Evolutionary conservation across 2,888 invertebrate species (phyloP), one percentile per base, ranked within the genome.

Genomic region (Dione juno): DNA sequence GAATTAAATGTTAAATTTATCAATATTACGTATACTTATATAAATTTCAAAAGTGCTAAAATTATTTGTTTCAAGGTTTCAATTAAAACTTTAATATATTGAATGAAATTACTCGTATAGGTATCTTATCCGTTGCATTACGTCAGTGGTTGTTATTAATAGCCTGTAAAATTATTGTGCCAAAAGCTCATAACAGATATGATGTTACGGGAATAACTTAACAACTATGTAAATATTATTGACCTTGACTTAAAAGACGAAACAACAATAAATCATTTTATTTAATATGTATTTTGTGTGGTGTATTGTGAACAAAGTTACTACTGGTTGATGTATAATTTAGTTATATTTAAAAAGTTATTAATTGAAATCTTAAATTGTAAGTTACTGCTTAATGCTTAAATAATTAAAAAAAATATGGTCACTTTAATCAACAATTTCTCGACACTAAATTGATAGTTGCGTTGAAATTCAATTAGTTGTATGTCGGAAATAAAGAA

Each of bases 401-500:
- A n/a, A n/a, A 28, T 28, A 28, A 28, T 28, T 28, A 28, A 28
- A 28, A n/a, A 28, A 28, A 28, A 28, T 28, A 28, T 28, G 5
- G 28, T 28, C 28, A 28, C 35, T 66, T 68, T 71, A 35, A 71
- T 73, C 68, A 28, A 54, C 21, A 19, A 48, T 63, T 45, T 28
- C 48, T 37, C 58, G 21, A 64, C 64, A 69, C n/a, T 67, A 54
- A 52, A 52, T 11, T 50, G 53, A 50, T 50, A 41, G 21, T 58
- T 16, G 52, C 65, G 58, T 43, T 52, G 53, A 66, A 70, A 66
- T 67, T 70, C 65, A 74, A 74, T 72, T 70, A 72, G 61, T 67
- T 68, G 50, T 63, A 28, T 67, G 59, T 74, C 67, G 65, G 65
- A 68, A 72, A 70, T 72, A 67, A 68, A 70, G 57, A 70, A 59